phyloP scores from a whole-genome alignment of 1,140 invertebrate genomes.

The Cotesia vestalis region DNA sequence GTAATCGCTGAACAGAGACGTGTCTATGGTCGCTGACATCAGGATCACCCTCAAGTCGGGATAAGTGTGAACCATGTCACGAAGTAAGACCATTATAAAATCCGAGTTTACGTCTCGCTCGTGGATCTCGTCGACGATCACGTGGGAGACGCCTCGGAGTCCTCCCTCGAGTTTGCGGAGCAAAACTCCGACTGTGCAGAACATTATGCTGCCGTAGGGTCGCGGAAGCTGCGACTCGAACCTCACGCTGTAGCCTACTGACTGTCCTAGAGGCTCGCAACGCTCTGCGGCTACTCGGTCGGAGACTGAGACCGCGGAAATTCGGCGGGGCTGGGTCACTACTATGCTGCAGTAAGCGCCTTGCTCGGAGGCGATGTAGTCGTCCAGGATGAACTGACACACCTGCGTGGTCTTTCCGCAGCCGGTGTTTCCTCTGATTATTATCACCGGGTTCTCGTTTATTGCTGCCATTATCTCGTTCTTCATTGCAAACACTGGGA shows the following conservation, averaged over 20 bases:
- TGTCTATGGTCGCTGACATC: slow-evolving; percentile 98
- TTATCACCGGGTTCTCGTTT: slow-evolving; percentile 85
- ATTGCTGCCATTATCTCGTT: slow-evolving; percentile 83
- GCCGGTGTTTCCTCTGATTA: slow-evolving; percentile 94
- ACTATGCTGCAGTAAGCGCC: slow-evolving; percentile 87
- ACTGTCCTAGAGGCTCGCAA: slow-evolving; percentile 83
- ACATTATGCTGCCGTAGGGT: slow-evolving; percentile 91
- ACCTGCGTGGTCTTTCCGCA: slow-evolving; percentile 90
- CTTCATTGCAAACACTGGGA: slow-evolving; percentile 82
- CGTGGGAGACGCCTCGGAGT: slow-evolving; percentile 86
- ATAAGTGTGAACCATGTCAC: slow-evolving; percentile 91
- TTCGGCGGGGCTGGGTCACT: slow-evolving; percentile 92
- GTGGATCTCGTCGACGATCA: slow-evolving; percentile 97
- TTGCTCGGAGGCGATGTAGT: slow-evolving; percentile 87
- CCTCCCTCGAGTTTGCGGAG: slow-evolving; percentile 90
- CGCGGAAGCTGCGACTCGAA: slow-evolving; percentile 90
- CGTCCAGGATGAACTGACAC: slow-evolving; percentile 96
- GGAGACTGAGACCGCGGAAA: slow-evolving; percentile 93
- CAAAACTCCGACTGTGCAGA: slow-evolving; percentile 94
- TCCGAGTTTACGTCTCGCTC: slow-evolving; percentile 97
- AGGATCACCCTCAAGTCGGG: slow-evolving; percentile 91
- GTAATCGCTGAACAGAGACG: slow-evolving; percentile 87
- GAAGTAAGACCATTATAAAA: slow-evolving; percentile 91
- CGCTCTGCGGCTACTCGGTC: slow-evolving; percentile 90
- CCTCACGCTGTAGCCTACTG: slow-evolving; percentile 90